Base-by-base conservation (phyloP, 2,113 vertebrate genomes). In the Anolis sagrei region DNA sequence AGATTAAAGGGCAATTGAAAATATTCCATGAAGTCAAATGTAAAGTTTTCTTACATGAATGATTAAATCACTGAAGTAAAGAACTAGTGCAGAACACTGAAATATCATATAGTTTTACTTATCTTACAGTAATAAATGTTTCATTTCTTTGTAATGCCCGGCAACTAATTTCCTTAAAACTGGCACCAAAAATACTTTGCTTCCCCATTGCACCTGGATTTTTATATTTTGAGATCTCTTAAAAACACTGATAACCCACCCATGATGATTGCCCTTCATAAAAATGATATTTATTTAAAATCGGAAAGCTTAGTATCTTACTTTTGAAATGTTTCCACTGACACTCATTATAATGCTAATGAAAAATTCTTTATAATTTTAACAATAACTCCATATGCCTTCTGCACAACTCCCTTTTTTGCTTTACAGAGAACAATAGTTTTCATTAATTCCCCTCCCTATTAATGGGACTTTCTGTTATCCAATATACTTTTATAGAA, bases 401-500 rank as follows among this genome's bases (percentile, higher is more conserved):
- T 88, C 62, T 79, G 19, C 75, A 83, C 78, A 81, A 58, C 75
- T 58, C 90, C 39, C 7, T 77, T 58, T 86, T 93, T 74, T 88
- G 82, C 80, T 90, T 76, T 91, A 91, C 32, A 93, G 86, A 3
- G 23, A 7, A 81, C 84, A 87, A 84, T 80, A 18, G 64, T 91
- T 93, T 91, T 86, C 76, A 85, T 48, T 64, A 88, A 80, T 34
- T 81, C 86, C 79, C 13, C 86, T 86, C 0, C 88, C 48, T 86
- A 78, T 76, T 83, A 92, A 90, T 82, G 29, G 19, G 74, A 89
- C 29, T 83, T 90, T 87, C 39, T 88, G 48, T 80, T 84, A 93
- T 34, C 54, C 83, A 90, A 92, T 93, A 89, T 75, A 89, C 32
- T 90, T 27, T 91, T 94, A 58, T 25, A 85, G 16, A 82, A 90